Base-by-base conservation (phyloP, 1,140 invertebrate species). In the Thrips palmi region DNA sequence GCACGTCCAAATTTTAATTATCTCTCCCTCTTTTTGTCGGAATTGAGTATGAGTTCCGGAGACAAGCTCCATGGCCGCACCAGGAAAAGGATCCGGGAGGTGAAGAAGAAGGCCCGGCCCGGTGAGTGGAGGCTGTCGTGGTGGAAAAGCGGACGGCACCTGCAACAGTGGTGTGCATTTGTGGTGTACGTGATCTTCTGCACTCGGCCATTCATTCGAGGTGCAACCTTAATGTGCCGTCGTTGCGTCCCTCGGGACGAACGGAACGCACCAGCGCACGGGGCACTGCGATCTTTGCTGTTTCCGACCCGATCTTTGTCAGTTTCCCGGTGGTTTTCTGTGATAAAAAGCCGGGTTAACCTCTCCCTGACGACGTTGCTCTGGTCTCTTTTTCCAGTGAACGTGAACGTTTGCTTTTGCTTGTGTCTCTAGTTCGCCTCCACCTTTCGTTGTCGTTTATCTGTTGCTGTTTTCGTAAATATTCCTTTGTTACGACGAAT, bases 61-160 rank as follows among this genome's bases (percentile, higher is more conserved):
- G 55, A 56, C 41, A 67, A 73, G 52, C 44, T 81, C 53, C 70
- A 77, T 46, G 74, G 80, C 51, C 71, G 81, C 52, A 71, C 77
- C 14, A 70, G 71, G 46, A 86, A 84, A 62, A 68, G 84, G 41
- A 82, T 88, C 38, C 76, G 74, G 50, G 85, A 89, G 56, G 79
- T 84, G 3, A 91, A 91, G 59, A 65, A 68, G 43, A 83, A 82
- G 63, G 84, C 85, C 4, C 68, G 86, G 56, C 85, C 86, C 55
- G 83, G 82, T 87, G 66, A 64, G 55, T 53, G 32, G 36, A 41
- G 37, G 36, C 22, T 33, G 10, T 8, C 30, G 2, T 24, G 28
- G 23, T 31, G 21, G 8, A n/a, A 15, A 15, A 15, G 10, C 28
- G 33, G 39, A 33, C 19, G 12, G 32, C 19, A 25, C n/a, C 18